Percentiles rank a stretch among this genome's conserved stretches.
phyloP scores from a whole-genome alignment of 1,140 invertebrate genomes.

The Drosophila elegans region DNA sequence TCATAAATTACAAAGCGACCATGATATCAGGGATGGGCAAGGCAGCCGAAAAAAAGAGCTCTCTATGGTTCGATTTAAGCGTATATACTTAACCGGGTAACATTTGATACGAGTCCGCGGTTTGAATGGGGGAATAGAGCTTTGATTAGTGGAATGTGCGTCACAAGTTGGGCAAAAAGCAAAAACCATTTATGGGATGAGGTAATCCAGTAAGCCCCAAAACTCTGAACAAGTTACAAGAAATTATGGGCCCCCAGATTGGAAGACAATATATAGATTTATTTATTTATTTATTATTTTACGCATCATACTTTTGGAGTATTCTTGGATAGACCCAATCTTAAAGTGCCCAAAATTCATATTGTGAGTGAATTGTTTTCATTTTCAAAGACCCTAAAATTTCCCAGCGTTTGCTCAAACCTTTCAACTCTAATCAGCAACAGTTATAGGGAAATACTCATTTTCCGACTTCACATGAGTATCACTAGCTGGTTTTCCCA shows the following conservation, averaged over 20 bases:
- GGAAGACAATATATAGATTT: neutral
- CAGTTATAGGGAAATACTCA: slow-evolving; percentile 22
- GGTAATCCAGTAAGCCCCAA: slow-evolving; percentile 16
- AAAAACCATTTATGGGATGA: slow-evolving; percentile 30
- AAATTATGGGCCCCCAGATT: neutral
- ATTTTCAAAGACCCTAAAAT: neutral
- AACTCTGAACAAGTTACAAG: neutral
- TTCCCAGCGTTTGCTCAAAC: slow-evolving; percentile 25
- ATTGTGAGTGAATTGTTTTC: too few species aligned
- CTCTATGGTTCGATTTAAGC: slow-evolving; percentile 53
- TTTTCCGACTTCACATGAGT: slow-evolving; percentile 47
- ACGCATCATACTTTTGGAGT: too few species aligned
- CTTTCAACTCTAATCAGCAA: slow-evolving; percentile 2
- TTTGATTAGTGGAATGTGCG: slow-evolving; percentile 41
- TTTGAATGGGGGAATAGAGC: slow-evolving; percentile 18
- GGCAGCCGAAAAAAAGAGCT: slow-evolving; percentile 46
- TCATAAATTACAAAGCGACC: slow-evolving; percentile 82
- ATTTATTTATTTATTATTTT: too few species aligned
- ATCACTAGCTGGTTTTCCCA: slow-evolving; percentile 39
- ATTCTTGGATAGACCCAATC: too few species aligned
- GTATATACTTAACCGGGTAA: slow-evolving; percentile 38
- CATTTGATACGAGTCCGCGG: slow-evolving; percentile 56
- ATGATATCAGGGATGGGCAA: slow-evolving; percentile 69
- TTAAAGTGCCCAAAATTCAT: too few species aligned
- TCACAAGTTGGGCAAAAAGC: slow-evolving; percentile 32